Percentiles rank a stretch among this genome's conserved stretches.
Conservation (phyloP, 2,797 vertebrate species). For the Eleutherodactylus coqui region DNA sequence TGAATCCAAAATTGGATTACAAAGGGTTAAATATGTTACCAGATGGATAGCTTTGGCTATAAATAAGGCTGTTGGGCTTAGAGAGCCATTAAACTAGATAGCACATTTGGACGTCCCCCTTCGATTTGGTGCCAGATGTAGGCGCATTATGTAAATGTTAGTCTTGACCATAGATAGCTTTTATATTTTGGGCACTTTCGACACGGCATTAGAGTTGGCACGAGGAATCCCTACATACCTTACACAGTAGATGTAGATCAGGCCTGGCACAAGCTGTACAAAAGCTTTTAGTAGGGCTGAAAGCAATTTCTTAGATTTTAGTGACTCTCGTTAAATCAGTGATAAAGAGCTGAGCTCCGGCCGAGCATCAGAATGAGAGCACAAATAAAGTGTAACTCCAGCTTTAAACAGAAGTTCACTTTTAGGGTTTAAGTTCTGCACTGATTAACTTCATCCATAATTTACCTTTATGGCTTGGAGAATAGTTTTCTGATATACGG, state of each 20-base stretch:
- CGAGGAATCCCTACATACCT: background rate
- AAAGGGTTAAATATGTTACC: background rate
- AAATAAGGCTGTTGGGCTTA: background rate
- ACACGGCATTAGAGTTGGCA: background rate
- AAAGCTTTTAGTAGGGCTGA: conserved; percentile 5
- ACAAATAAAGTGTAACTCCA: background rate
- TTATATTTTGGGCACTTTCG: background rate
- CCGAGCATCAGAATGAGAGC: background rate
- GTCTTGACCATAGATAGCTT: conserved; percentile 6
- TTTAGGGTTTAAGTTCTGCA: too few species aligned
- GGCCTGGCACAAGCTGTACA: background rate
- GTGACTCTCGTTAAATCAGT: background rate
- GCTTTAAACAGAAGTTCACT: background rate
- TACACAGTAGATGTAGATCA: background rate
- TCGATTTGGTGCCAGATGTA: background rate
- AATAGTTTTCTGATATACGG: background rate
- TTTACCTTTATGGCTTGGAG: background rate
- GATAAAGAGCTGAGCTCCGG: background rate
- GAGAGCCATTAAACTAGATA: background rate
- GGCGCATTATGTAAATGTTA: background rate
- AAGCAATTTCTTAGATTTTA: background rate
- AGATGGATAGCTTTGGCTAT: background rate
- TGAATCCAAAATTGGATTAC: too few species aligned
- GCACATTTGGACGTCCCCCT: background rate
- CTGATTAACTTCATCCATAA: background rate